Base-by-base conservation (phyloP, 2,113 vertebrate species). In the Triplophysa siluroides region DNA sequence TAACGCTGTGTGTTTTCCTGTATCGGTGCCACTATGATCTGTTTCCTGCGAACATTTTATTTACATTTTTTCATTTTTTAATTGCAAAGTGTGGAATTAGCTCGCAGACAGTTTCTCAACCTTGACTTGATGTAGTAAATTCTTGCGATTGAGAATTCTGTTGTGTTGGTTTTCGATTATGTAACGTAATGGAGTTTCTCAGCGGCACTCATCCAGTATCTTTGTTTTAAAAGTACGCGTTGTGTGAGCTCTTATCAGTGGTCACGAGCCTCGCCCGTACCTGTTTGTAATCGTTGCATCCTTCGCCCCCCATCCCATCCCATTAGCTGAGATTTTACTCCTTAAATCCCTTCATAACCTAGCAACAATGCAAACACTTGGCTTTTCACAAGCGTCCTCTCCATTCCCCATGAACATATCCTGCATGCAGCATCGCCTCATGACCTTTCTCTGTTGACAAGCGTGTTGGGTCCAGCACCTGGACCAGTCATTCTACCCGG, bases 401-500 rank as follows among this genome's bases (percentile, higher is more conserved):
- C 45, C 52, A 45, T 56, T 52, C 67, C 58, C 60, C 9, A 19
- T 1, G 26, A 65, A 18, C 14, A 50, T 52, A 61, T 72, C 60
- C 33, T 10, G 1, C 8, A 5, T 24, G 3, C 60, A 82, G 67
- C 29, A 47, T 62, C 29, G 65, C 78, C 47, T 79, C 16, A 21
- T 81, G 81, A 84, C 81, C 81, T 81, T 74, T 81, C 33, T 23
- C 74, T 71, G 68, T 72, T 79, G 62, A 81, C 78, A 69, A 29
- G 65, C 61, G 10, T n/a, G 26, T 41, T 6, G 19, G 16, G 64
- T 43, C 63, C 41, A 58, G 75, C 86, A 82, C 78, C 84, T 76
- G 80, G 73, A 29, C 63, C 66, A 63, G 43, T 82, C 78, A 83
- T 81, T 84, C 81, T 69, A 64, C 45, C 21, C 11, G 21, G 64